Conservation (phyloP, 2,888 invertebrate genomes). For the Scaptomyza reducta region DNA sequence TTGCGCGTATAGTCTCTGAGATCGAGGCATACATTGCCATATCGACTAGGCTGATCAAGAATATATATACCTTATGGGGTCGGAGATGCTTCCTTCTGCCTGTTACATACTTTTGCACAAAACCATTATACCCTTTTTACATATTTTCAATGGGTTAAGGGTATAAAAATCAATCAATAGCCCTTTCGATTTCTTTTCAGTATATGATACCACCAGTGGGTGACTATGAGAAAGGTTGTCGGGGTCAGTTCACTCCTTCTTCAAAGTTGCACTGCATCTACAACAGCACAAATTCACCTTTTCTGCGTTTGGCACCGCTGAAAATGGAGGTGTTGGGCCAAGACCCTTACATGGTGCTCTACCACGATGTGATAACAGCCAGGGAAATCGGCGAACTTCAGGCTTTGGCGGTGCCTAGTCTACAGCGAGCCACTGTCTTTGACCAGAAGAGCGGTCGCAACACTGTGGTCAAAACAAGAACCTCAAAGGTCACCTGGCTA, state of each 20-base stretch:
- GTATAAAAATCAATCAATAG: neutral
- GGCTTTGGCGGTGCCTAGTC: conserved; percentile 57
- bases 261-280: conserved; percentile 71
- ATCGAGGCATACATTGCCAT: too few relatives aligned
- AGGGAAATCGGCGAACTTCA: conserved; percentile 72
- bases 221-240: conserved; percentile 72
- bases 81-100: too few relatives aligned
- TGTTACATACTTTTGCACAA: too few relatives aligned
- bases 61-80: too few relatives aligned
- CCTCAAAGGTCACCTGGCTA: conserved; percentile 81
- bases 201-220: neutral
- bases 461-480: conserved; percentile 60
- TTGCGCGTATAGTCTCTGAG: too few relatives aligned
- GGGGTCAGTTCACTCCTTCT: conserved; percentile 59
- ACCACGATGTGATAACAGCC: conserved; percentile 74
- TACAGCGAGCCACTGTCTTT: conserved; percentile 77
- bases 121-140: too few relatives aligned
- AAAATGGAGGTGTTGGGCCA: conserved; percentile 78
- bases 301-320: conserved; percentile 76
- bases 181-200: conserved; percentile 13
- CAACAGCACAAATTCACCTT: conserved; percentile 73
- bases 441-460: conserved; percentile 20
- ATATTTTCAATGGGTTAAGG: too few relatives aligned
- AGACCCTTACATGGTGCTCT: conserved; percentile 80
- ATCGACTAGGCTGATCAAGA: too few relatives aligned